Evolutionary conservation across 2,888 invertebrate species (phyloP), one percentile per base, ranked within the genome.

Genomic region (Apamea epomidion): DNA sequence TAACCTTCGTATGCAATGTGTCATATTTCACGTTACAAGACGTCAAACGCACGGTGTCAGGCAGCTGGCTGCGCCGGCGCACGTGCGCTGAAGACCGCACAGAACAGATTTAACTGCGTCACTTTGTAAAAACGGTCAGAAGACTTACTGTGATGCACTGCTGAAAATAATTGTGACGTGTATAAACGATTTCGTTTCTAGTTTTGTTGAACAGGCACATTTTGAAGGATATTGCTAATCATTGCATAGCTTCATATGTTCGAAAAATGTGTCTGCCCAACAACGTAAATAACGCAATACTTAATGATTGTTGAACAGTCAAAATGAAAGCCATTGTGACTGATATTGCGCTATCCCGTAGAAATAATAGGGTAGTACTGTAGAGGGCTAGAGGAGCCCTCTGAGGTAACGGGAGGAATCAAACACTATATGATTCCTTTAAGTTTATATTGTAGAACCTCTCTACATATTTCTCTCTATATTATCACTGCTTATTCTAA

Each of bases 71-170:
- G 80, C 83, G 81, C 76, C 6, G 45, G 67, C 80, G 88, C 88
- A 88, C 88, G 88, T 88, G 88, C 88, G 80, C 82, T 69, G 80
- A 77, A 74, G 70, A 84, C 87, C 85, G 87, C 85, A 87, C 68
- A 71, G n/a, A 75, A 75, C 64, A 77, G 80, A 84, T 84, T 86
- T 82, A 78, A 76, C 51, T 72, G 48, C n/a, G 32, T 32, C 80
- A 77, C 21, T 16, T 51, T 32, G n/a, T 2, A 75, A 37, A 1
- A 25, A 29, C 1, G 6, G 14, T 8, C 67, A 87, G 87, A 80
- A 87, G 69, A 18, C 4, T 42, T n/a, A 65, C 7, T 82, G 1
- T 3, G 12, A 12, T 8, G n/a, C 25, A 37, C 6, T 45, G 16
- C 18, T 71, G 45, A 12, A 45, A 5, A 18, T 71, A 25, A 37